Base-by-base conservation (phyloP, 2,888 invertebrate species). In the Torymus aiolomorphi region DNA sequence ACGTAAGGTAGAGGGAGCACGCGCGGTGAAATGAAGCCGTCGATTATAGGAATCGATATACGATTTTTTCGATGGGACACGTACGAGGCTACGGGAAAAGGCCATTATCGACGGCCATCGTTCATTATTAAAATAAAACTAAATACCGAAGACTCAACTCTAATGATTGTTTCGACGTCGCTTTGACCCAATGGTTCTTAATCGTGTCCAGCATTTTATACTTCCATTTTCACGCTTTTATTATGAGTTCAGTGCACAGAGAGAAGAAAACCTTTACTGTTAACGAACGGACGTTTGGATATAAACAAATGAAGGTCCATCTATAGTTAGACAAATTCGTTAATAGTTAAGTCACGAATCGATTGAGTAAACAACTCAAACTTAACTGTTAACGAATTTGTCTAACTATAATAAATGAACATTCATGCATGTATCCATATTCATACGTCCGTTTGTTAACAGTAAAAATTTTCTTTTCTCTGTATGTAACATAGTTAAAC, bases 41-140 rank as follows among this genome's bases (percentile, higher is more conserved):
- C 88, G 88, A 88, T 89, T 89, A n/a, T n/a, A 87, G 85, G 85
- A 88, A 89, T 89, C 87, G 86, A 85, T 42, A 42, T 86, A 85
- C 86, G 87, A 88, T 87, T 87, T 86, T 85, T 88, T 61, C 24
- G 59, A 13, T 61, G 18, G 14, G 42, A 8, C 42, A 42, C 42
- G 42, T 42, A 42, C 8, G 42, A 20, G 49, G 8, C 49, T 16
- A 13, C 54, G 16, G 16, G 24, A 65, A 59, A 24, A 74, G 57
- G 75, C 70, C 75, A 79, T 79, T 70, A 88, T 87, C 87, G 83
- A 78, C 83, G 82, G 77, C 85, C 84, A 88, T 88, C 86, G 88
- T 88, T 88, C 87, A 86, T 87, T 87, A 88, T 87, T 88, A 87
- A 88, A 88, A 88, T 84, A 87, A 88, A 88, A 88, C 88, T 88